These are phyloP conservation scores for Molanna angustata DNA, from an alignment of 2,888 invertebrate species.

Conservation along the genomic window DNA sequence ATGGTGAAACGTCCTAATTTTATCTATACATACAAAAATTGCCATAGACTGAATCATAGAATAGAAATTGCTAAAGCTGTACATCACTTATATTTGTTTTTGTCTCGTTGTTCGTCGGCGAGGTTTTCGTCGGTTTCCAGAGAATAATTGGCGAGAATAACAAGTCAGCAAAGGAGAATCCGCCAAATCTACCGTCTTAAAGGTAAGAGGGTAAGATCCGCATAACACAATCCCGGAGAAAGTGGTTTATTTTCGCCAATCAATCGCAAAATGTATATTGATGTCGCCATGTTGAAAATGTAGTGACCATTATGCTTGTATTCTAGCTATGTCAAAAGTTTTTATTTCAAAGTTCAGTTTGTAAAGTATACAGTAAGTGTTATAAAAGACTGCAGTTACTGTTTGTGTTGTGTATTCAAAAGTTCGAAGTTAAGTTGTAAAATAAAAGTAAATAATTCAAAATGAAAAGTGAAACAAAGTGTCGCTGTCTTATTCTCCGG, in stretches of 20 bases:
- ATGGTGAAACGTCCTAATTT: too few species aligned
- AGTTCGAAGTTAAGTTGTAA: slow-evolving; percentile 23
- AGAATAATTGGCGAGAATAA: slow-evolving; percentile 24
- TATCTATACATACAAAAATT: too few species aligned
- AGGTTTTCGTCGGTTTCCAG: slow-evolving; percentile 24
- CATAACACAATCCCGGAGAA: slow-evolving; percentile 23
- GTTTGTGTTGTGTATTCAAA: slow-evolving; percentile 30
- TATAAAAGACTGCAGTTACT: slow-evolving; percentile 26
- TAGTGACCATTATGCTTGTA: slow-evolving; percentile 29
- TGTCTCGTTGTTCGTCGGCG: slow-evolving; percentile 17
- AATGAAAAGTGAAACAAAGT: slow-evolving; percentile 55
- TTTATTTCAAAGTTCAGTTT: slow-evolving; percentile 23
- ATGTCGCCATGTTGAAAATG: slow-evolving; percentile 28
- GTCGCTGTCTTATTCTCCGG: slow-evolving; percentile 55
- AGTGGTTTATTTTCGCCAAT: slow-evolving; percentile 22
- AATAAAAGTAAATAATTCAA: slow-evolving; percentile 34
- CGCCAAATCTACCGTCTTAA: slow-evolving; percentile 29
- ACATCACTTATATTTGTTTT: neutral
- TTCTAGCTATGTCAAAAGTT: slow-evolving; percentile 25
- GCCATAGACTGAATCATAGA: too few species aligned
- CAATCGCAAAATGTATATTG: slow-evolving; percentile 10
- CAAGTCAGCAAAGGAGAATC: slow-evolving; percentile 24
- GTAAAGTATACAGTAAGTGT: slow-evolving; percentile 26
- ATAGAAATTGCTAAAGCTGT: neutral
- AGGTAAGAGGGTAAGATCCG: slow-evolving; percentile 30